phyloP scores from a whole-genome alignment of 2,797 vertebrate species.

The Melanotaenia nigrans region DNA sequence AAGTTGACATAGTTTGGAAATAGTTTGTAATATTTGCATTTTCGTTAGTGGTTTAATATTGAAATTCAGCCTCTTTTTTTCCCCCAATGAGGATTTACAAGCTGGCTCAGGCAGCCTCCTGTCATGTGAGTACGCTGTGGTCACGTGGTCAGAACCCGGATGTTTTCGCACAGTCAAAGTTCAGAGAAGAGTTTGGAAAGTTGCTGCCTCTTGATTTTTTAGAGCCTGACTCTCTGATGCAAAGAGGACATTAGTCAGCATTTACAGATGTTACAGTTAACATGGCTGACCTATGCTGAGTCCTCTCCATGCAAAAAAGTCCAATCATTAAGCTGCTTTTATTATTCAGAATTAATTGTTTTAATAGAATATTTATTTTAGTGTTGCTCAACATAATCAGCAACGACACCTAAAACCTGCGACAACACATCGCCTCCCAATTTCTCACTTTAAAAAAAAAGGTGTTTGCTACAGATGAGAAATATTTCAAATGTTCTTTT shows the following conservation, averaged over 20 bases:
- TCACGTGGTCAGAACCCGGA: slow-evolving; percentile 76
- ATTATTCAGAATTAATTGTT: not conserved
- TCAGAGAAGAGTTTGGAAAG: slow-evolving; percentile 68
- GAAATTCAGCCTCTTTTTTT: not conserved
- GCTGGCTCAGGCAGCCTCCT: slow-evolving; percentile 43
- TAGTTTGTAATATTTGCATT: not conserved
- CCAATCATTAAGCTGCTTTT: not conserved
- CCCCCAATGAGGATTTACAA: slow-evolving; percentile 31
- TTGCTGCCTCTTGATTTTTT: slow-evolving; percentile 63
- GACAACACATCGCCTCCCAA: not conserved
- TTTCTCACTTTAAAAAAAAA: not conserved
- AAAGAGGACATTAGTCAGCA: slow-evolving; percentile 68
- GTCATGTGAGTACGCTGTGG: slow-evolving; percentile 78
- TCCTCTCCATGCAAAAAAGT: not conserved
- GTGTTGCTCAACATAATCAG: slow-evolving; percentile 2
- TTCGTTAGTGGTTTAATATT: not conserved
- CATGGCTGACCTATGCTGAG: not conserved
- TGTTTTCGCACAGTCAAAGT: slow-evolving; percentile 74
- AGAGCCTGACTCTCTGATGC: slow-evolving; percentile 11
- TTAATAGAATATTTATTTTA: not conserved
- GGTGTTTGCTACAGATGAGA: not conserved
- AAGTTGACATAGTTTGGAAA: not conserved
- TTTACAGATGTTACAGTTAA: slow-evolving; percentile 31
- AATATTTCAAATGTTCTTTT: not conserved
- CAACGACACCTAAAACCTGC: not conserved